phyloP scores from a whole-genome alignment of 1,140 invertebrate species.

The Philaenus spumarius region DNA sequence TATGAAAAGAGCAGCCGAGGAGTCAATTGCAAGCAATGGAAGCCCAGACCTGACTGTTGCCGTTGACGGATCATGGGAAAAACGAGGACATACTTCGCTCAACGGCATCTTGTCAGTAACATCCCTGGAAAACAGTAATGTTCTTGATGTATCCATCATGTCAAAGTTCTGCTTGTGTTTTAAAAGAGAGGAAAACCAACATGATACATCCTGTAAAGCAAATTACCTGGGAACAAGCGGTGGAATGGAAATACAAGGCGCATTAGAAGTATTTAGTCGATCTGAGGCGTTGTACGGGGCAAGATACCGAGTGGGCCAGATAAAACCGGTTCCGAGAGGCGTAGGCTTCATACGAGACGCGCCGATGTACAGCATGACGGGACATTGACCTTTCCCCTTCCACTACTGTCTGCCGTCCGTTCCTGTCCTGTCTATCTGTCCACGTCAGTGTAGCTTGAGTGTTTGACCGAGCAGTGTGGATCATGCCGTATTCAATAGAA shows the following conservation, averaged over 20 bases:
- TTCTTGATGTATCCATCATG: slow-evolving; percentile 18
- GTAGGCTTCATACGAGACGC: too few species aligned
- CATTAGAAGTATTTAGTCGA: slow-evolving; percentile 24
- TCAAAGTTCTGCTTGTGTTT: slow-evolving; percentile 21
- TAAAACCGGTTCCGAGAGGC: too few species aligned
- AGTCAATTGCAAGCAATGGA: not conserved
- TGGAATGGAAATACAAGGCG: slow-evolving; percentile 26
- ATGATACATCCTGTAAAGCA: slow-evolving; percentile 18
- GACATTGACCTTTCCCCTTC: too few species aligned
- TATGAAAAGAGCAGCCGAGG: not conserved
- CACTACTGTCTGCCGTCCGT: too few species aligned
- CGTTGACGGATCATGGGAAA: slow-evolving; percentile 23
- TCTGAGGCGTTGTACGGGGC: slow-evolving; percentile 19
- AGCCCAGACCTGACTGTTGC: not conserved
- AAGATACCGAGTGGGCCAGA: slow-evolving; percentile 19
- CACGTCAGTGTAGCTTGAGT: too few species aligned
- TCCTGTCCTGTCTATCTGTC: too few species aligned
- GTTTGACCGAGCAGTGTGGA: too few species aligned
- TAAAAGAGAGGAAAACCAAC: not conserved
- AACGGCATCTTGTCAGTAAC: slow-evolving; percentile 20
- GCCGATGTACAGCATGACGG: too few species aligned
- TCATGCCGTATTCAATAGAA: too few species aligned
- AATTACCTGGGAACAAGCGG: slow-evolving; percentile 27
- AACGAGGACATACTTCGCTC: slow-evolving; percentile 19
- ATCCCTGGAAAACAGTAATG: slow-evolving; percentile 15